Conservation (phyloP, 1,140 invertebrate species). For the Campoletis sonorensis region DNA sequence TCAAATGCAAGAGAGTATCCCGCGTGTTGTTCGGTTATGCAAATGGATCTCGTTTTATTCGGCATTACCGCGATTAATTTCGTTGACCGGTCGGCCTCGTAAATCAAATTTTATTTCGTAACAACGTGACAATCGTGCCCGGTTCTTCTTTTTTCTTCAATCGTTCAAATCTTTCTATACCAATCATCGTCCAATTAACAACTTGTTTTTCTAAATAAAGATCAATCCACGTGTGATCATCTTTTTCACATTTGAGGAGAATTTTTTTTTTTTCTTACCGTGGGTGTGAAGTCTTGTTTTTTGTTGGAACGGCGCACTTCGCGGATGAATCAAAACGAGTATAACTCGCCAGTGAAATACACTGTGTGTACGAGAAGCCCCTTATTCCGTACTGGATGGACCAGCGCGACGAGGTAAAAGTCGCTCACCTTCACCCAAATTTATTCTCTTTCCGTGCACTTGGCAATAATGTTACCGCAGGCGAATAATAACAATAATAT, state of each 20-base stretch:
- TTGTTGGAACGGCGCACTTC: background rate
- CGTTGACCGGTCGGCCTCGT: constrained; percentile 2
- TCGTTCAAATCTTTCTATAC: background rate
- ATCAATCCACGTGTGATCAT: background rate
- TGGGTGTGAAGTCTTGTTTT: background rate
- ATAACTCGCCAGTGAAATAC: background rate
- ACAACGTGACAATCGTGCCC: constrained; percentile 2
- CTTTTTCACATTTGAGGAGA: background rate
- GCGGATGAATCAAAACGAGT: background rate
- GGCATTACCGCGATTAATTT: constrained; percentile 6
- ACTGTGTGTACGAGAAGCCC: too few species aligned
- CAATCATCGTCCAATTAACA: background rate
- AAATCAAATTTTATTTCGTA: background rate
- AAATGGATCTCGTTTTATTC: background rate
- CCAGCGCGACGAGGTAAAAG: constrained; percentile 61
- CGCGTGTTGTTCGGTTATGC: background rate
- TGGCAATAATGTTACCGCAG: constrained; percentile 63
- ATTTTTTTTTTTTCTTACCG: constrained; percentile 2
- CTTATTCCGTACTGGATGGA: background rate
- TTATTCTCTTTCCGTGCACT: constrained; percentile 54
- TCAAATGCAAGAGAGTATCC: constrained; percentile 6
- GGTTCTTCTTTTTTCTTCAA: background rate
- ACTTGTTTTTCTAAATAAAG: background rate
- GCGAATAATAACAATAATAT: too few species aligned
- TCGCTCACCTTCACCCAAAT: constrained; percentile 73